Evolutionary conservation across 1,140 invertebrate species (phyloP).

Genomic region (Sycophila sp.): DNA sequence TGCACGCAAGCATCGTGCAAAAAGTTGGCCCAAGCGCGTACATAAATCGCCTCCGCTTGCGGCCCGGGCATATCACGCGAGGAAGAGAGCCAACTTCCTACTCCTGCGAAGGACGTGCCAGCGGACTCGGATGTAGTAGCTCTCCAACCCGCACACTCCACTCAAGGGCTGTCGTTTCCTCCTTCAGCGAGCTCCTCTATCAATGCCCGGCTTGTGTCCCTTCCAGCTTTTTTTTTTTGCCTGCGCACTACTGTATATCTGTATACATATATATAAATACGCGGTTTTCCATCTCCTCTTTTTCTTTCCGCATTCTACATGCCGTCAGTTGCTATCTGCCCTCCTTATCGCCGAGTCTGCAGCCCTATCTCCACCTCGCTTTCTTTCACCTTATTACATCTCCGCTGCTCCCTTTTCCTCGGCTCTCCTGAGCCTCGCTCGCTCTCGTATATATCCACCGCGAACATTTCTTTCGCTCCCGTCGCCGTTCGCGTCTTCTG

Average conservation of each 20-base stretch:
- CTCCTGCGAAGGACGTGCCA: too few relatives aligned
- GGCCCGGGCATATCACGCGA: too few relatives aligned
- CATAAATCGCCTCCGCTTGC: too few relatives aligned
- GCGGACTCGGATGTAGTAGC: too few relatives aligned
- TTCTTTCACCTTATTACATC: conserved; percentile 40
- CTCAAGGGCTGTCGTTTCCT: conserved; percentile 42
- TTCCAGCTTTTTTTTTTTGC: conserved; percentile 28
- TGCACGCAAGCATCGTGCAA: too few relatives aligned
- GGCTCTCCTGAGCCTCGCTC: conserved; percentile 11
- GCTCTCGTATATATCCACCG: neutral
- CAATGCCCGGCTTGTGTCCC: conserved; percentile 47
- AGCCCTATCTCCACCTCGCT: conserved; percentile 47
- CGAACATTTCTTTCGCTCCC: neutral
- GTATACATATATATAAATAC: neutral
- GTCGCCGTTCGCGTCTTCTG: conserved; percentile 54
- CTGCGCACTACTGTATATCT: neutral
- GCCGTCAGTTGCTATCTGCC: conserved; percentile 5
- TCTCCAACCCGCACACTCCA: neutral
- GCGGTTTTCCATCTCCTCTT: conserved; percentile 35
- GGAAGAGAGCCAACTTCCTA: too few relatives aligned
- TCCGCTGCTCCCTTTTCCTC: conserved; percentile 38
- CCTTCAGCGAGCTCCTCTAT: conserved; percentile 60
- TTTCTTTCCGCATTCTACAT: conserved; percentile 35
- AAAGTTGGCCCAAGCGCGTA: too few relatives aligned
- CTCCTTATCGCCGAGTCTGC: conserved; percentile 41